phyloP scores from a whole-genome alignment of 2,113 vertebrate species.

The Gymnarchus niloticus region DNA sequence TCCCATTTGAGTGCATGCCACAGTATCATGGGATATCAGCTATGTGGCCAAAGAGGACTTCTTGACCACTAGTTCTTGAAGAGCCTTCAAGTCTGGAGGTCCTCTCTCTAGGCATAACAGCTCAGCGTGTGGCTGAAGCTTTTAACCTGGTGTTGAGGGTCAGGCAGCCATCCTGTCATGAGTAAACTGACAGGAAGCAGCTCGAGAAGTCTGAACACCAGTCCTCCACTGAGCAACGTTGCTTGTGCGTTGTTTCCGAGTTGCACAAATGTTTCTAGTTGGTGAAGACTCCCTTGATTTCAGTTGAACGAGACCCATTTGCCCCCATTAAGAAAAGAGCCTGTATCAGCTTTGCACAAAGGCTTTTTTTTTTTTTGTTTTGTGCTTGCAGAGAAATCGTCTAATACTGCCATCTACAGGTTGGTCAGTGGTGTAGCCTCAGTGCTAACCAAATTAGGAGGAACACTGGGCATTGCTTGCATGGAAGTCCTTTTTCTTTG shows the following conservation, averaged over 20 bases:
- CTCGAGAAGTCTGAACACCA: not conserved
- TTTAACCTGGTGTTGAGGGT: not conserved
- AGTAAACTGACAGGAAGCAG: not conserved
- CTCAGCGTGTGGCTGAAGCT: not conserved
- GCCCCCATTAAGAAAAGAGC: not conserved
- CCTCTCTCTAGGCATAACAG: not conserved
- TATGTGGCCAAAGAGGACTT: not conserved
- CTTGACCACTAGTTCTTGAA: too few relatives aligned
- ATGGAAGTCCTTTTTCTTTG: not conserved
- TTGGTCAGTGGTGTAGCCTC: not conserved
- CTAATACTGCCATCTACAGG: not conserved
- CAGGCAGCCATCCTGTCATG: not conserved
- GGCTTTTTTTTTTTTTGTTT: not conserved
- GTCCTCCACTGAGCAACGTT: not conserved
- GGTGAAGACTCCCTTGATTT: not conserved
- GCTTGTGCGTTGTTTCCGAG: not conserved
- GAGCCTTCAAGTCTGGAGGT: not conserved
- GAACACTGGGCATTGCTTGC: not conserved
- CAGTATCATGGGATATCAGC: not conserved
- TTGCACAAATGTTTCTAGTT: not conserved
- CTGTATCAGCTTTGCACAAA: not conserved
- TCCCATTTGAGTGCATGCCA: not conserved
- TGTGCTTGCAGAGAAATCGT: not conserved
- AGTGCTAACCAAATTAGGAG: not conserved
- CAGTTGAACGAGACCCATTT: not conserved